These are phyloP conservation scores for Stegodyphus mimosarum DNA, from an alignment of 1,140 invertebrate genomes.

Conservation along the genomic window DNA sequence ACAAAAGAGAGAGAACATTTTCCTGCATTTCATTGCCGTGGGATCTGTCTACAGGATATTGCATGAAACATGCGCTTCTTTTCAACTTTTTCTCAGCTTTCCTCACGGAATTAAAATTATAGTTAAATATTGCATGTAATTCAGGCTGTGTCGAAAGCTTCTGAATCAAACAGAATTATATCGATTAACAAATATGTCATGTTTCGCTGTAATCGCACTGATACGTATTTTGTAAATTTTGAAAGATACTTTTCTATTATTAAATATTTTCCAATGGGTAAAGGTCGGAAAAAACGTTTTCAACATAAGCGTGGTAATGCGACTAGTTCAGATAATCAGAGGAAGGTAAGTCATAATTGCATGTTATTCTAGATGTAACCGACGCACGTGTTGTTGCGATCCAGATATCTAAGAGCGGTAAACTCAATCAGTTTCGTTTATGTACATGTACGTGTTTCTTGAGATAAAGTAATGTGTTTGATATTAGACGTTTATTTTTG, in stretches of 20 bases:
- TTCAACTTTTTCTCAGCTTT: too few relatives aligned
- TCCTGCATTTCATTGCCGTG: too few relatives aligned
- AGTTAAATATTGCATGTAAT: too few relatives aligned
- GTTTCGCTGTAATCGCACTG: too few relatives aligned
- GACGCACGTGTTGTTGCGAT: neutral
- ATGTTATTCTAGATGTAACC: neutral
- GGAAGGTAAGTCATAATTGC: neutral
- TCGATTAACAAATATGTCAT: too few relatives aligned
- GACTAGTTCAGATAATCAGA: neutral
- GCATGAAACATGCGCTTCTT: too few relatives aligned
- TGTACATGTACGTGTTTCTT: neutral
- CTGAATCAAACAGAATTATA: too few relatives aligned
- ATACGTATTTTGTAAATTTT: neutral
- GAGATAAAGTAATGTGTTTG: neutral
- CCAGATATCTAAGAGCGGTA: neutral
- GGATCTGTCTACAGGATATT: too few relatives aligned
- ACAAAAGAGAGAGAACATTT: too few relatives aligned
- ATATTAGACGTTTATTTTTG: neutral
- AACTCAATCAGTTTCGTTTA: neutral
- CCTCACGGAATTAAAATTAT: too few relatives aligned
- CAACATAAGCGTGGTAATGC: neutral
- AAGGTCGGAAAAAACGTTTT: conserved; percentile 33
- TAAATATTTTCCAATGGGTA: conserved; percentile 15
- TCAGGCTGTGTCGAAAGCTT: too few relatives aligned
- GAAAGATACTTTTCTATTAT: neutral